Conservation (phyloP, 2,797 vertebrate genomes). For the Sylvilagus floridanus region DNA sequence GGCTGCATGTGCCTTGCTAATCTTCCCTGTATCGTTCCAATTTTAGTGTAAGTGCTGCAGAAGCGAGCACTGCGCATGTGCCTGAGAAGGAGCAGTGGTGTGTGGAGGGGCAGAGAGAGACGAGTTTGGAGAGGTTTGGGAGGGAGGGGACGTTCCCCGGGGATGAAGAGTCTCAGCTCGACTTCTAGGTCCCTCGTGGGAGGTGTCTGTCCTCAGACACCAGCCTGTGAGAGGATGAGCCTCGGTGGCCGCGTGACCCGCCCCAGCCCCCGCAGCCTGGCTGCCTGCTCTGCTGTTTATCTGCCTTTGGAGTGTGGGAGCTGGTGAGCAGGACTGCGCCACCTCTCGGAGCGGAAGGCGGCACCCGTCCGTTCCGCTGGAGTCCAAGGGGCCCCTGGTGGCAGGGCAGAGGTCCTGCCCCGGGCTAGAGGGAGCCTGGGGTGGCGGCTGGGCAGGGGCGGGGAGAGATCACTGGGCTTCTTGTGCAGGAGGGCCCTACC, state of each 20-base stretch:
- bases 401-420: not conserved
- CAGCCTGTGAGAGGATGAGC: not conserved
- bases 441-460: too few species aligned
- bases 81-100: not conserved
- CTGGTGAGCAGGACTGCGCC: not conserved
- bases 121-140: not conserved
- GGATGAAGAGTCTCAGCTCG: not conserved
- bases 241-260: not conserved
- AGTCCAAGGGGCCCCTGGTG: constrained; percentile 48
- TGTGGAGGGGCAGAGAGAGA: not conserved
- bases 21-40: too few species aligned
- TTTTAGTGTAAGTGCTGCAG: too few species aligned
- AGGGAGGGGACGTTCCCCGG: not conserved
- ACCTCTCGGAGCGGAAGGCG: not conserved
- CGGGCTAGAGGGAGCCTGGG: not conserved
- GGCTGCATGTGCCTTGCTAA: too few species aligned
- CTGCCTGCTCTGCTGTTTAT: not conserved
- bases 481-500: not conserved
- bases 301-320: constrained; percentile 33
- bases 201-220: not conserved
- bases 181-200: not conserved
- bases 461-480: not conserved
- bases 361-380: not conserved
- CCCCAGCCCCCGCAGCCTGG: not conserved
- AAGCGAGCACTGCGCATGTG: not conserved